Conservation (phyloP, 2,113 vertebrate species). For the Xiphophorus maculatus region DNA sequence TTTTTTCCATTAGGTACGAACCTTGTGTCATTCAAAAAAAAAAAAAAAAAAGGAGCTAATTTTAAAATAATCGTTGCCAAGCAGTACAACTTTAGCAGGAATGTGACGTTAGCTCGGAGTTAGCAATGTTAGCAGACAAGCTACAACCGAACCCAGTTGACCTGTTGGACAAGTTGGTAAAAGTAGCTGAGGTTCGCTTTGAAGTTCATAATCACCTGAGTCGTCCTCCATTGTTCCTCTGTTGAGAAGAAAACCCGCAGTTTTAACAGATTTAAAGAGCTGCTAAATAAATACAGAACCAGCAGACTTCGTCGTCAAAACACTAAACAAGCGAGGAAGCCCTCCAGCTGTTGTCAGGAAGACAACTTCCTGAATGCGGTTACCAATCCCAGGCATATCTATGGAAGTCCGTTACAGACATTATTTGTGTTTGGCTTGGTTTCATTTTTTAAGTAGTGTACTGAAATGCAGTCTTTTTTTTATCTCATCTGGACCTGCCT, state of each 20-base stretch:
- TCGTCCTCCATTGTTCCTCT: constrained; percentile 58
- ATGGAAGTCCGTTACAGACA: not conserved
- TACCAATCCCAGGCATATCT: not conserved
- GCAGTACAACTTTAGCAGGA: not conserved
- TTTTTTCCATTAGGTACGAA: too few relatives aligned
- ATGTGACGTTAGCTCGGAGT: not conserved
- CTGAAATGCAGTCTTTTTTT: too few relatives aligned
- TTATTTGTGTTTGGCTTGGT: too few relatives aligned
- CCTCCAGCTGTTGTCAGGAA: constrained; percentile 23
- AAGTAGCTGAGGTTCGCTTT: not conserved
- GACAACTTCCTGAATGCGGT: constrained; percentile 66
- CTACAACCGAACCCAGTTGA: not conserved
- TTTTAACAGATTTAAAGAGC: not conserved
- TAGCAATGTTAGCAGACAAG: constrained; percentile 41
- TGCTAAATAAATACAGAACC: not conserved
- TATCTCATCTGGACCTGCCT: too few relatives aligned
- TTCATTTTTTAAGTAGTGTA: too few relatives aligned
- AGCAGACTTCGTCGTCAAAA: not conserved
- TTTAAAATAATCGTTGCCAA: not conserved
- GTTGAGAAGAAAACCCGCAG: not conserved
- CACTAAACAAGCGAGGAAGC: not conserved
- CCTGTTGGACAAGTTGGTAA: not conserved
- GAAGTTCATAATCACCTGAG: constrained; percentile 56
- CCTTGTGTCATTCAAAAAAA: too few relatives aligned
- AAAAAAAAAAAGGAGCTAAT: not conserved